Evolutionary conservation across 2,797 vertebrate genomes (phyloP).

Genomic region (Sandelia bainsii): DNA sequence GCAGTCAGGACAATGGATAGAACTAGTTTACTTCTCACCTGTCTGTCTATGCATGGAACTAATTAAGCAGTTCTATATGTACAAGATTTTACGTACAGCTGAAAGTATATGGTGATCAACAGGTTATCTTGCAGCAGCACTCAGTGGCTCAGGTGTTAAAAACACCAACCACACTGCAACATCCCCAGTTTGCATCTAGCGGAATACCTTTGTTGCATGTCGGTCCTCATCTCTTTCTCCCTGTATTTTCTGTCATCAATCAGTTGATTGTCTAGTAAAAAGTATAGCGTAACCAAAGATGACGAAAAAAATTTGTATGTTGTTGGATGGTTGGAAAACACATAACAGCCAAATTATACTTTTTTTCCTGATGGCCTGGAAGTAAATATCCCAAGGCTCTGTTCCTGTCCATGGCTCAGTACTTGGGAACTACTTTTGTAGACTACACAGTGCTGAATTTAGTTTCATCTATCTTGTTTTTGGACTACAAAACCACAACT

Average conservation of each 20-base stretch:
- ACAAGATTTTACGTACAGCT: background rate
- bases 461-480: background rate
- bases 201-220: background rate
- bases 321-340: slow-evolving; percentile 8
- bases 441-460: background rate
- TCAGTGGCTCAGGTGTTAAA: slow-evolving; percentile 3
- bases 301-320: background rate
- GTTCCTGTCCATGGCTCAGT: background rate
- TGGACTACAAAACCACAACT: background rate
- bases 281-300: background rate
- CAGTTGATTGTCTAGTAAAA: background rate
- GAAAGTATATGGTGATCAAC: background rate
- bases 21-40: slow-evolving; percentile 31
- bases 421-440: background rate
- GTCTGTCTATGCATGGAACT: background rate
- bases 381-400: background rate
- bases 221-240: background rate
- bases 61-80: background rate
- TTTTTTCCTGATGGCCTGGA: background rate
- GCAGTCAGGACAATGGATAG: slow-evolving; percentile 26
- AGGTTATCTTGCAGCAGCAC: background rate
- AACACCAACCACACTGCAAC: background rate
- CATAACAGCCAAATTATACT: background rate
- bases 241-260: slow-evolving; percentile 7
- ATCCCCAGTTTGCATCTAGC: background rate